Conservation (phyloP, 2,888 invertebrate species). For the Philaethria dido region DNA sequence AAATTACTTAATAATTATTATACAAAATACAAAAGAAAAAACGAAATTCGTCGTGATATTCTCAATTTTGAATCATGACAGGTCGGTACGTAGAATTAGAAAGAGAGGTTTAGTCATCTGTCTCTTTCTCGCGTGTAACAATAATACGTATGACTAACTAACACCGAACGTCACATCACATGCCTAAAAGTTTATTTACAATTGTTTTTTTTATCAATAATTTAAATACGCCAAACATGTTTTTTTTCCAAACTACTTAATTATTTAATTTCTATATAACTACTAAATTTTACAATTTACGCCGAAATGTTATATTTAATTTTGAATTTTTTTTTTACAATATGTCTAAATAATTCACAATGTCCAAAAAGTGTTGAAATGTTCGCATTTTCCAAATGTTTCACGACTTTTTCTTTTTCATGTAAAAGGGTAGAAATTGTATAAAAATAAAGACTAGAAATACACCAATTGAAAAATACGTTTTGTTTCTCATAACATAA, state of each 20-base stretch:
- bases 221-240: slow-evolving; percentile 75
- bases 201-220: slow-evolving; percentile 48
- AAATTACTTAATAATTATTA: slow-evolving; percentile 51
- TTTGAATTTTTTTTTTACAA: slow-evolving; percentile 60
- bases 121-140: too few relatives aligned
- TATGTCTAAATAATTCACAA: slow-evolving; percentile 50
- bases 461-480: slow-evolving; percentile 66
- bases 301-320: slow-evolving; percentile 69
- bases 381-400: slow-evolving; percentile 43
- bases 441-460: slow-evolving; percentile 74
- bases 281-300: slow-evolving; percentile 76
- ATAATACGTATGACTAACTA: slow-evolving; percentile 16
- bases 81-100: slow-evolving; percentile 20
- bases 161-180: slow-evolving; percentile 69
- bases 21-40: slow-evolving; percentile 50
- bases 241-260: slow-evolving; percentile 76
- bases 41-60: slow-evolving; percentile 39
- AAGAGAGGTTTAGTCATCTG: not conserved
- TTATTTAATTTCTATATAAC: slow-evolving; percentile 61
- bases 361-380: slow-evolving; percentile 53
- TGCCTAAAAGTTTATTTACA: slow-evolving; percentile 76
- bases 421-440: slow-evolving; percentile 52
- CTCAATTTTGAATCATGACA: slow-evolving; percentile 39
- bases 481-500: slow-evolving; percentile 36
- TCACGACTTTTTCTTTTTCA: slow-evolving; percentile 50